Evolutionary conservation across 2,797 vertebrate species (phyloP).

Genomic region (Diceros bicornis): DNA sequence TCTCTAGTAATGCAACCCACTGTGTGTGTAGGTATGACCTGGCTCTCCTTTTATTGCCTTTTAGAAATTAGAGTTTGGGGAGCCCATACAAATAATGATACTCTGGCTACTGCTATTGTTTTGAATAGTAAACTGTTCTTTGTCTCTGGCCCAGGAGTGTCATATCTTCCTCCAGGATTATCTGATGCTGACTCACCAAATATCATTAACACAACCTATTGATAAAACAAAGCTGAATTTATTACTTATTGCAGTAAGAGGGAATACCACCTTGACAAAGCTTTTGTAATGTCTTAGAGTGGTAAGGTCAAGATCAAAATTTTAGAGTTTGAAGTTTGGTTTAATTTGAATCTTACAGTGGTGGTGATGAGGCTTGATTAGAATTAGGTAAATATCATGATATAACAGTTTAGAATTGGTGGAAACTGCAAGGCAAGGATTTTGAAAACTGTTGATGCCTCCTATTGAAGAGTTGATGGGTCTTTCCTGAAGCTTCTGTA

Average conservation of each 20-base stretch:
- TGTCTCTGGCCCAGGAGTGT: not conserved
- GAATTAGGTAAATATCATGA: not conserved
- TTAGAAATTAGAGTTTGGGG: not conserved
- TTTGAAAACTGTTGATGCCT: slow-evolving; percentile 21
- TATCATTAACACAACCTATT: not conserved
- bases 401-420: not conserved
- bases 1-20: not conserved
- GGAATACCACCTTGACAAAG: not conserved
- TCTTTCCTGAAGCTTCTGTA: slow-evolving; percentile 14
- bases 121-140: not conserved
- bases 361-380: not conserved
- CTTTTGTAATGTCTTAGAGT: not conserved
- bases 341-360: not conserved
- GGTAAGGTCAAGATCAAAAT: not conserved
- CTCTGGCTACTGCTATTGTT: not conserved
- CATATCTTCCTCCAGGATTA: not conserved
- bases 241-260: not conserved
- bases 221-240: not conserved
- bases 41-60: not conserved
- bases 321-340: not conserved
- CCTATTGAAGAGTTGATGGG: not conserved
- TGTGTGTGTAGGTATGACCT: not conserved
- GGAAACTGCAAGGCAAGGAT: not conserved
- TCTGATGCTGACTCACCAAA: not conserved
- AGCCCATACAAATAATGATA: not conserved